These are phyloP conservation scores for Gonatopus flavifemur DNA, from an alignment of 1,140 invertebrate genomes.

Conservation along the genomic window DNA sequence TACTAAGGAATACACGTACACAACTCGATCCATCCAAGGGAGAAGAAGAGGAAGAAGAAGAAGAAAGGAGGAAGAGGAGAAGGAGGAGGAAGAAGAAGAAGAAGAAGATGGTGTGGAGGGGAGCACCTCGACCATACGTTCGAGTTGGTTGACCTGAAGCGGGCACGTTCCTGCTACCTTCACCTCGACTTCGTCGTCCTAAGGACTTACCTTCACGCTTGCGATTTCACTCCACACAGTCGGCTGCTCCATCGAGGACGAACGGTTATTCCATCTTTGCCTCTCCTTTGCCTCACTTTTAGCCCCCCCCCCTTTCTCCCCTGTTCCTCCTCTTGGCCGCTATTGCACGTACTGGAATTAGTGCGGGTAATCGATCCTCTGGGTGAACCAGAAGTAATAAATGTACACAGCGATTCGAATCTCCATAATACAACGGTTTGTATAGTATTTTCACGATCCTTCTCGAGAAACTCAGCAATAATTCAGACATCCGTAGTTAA, in stretches of 20 bases:
- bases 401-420: too few species aligned
- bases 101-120: slow-evolving; percentile 13
- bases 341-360: too few species aligned
- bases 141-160: slow-evolving; percentile 57
- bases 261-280: slow-evolving; percentile 16
- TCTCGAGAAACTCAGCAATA: too few species aligned
- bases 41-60: neutral
- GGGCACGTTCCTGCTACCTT: slow-evolving; percentile 48
- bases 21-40: too few species aligned
- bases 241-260: slow-evolving; percentile 10
- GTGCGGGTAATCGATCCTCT: too few species aligned
- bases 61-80: neutral
- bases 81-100: neutral
- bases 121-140: slow-evolving; percentile 34
- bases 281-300: neutral
- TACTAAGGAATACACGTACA: too few species aligned
- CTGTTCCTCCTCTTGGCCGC: neutral
- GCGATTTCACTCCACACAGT: slow-evolving; percentile 45
- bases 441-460: too few species aligned
- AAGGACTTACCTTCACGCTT: slow-evolving; percentile 51
- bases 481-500: too few species aligned
- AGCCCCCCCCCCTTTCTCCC: neutral
- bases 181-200: slow-evolving; percentile 46
- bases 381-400: too few species aligned
- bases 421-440: too few species aligned